Evolutionary conservation across 1,140 invertebrate species (phyloP), one percentile per base, ranked within the genome.

Genomic region (Drosophila seguyi): DNA sequence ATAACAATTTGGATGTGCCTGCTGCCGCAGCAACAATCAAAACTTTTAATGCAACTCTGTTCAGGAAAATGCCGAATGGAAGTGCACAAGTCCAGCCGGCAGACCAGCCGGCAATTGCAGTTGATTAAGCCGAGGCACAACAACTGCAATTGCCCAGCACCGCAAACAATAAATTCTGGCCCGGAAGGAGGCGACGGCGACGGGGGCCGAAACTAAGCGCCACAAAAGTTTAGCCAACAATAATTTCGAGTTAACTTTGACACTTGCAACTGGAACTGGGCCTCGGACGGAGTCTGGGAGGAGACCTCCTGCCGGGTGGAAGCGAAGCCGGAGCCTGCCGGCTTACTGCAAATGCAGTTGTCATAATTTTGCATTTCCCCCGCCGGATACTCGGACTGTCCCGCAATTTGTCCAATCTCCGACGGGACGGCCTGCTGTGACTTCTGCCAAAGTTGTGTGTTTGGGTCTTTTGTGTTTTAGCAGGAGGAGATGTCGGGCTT

Each of bases 201-300:
- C 31, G 31, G 31, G 55, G 14, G 22, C 56, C 59, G 11, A 34
- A 66, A 42, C 84, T 84, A 87, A 88, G 85, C 84, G 85, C 84
- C 84, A 90, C 80, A 88, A 88, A 88, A 88, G 84, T 88, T 88
- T 88, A 88, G 84, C 84, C 84, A 88, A 88, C 84, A 88, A 88
- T 88, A 88, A 88, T 88, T 88, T 88, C 84, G 84, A 90, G 84
- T 88, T 88, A 88, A 88, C 85, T 88, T 88, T 88, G 84, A 88
- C 84, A 88, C 84, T 88, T 88, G 84, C 76, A 88, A 88, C 81
- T 68, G 75, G 79, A 74, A 66, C 63, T 76, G 74, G 79, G 71
- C 83, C 58, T 79, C 61, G 75, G 31, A 25, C 50, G 31, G 55
- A 60, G 48, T 36, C 52, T n/a, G 31, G 20, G 34, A 74, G 66